These are phyloP conservation scores for Hemibagrus wyckioides DNA, from an alignment of 2,113 vertebrate genomes.

Conservation along the genomic window DNA sequence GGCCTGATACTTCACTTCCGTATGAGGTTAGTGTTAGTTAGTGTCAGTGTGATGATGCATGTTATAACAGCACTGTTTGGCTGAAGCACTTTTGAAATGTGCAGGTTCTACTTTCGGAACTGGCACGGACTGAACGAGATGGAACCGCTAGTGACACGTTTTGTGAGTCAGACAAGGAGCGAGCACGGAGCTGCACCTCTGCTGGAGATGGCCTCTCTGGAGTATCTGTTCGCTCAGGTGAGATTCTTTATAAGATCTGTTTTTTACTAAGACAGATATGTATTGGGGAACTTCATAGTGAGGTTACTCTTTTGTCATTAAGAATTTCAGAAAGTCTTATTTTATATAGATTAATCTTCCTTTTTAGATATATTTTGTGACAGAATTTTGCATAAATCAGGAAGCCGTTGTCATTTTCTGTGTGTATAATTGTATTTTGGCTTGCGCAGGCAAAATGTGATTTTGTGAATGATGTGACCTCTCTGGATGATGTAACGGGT, in stretches of 20 bases:
- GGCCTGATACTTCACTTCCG: constrained; percentile 76
- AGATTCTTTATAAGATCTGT: neutral
- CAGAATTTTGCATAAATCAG: neutral
- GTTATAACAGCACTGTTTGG: neutral
- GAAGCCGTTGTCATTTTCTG: neutral
- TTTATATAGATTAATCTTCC: neutral
- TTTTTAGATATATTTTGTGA: neutral
- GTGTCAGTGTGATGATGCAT: neutral
- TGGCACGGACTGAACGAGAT: constrained; percentile 83
- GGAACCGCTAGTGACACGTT: constrained; percentile 77
- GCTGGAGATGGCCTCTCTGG: constrained; percentile 81
- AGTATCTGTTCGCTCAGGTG: constrained; percentile 91
- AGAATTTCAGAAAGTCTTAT: neutral
- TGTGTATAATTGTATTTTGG: neutral
- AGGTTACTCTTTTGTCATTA: too few species aligned
- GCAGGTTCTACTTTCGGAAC: constrained; percentile 90
- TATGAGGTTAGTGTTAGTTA: constrained; percentile 77
- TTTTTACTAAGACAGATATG: neutral
- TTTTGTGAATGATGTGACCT: constrained; percentile 82
- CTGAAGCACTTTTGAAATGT: neutral
- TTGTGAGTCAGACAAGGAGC: constrained; percentile 53
- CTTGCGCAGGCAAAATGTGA: constrained; percentile 81
- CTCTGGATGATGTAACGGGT: constrained; percentile 69
- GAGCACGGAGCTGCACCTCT: constrained; percentile 70
- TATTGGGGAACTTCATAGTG: neutral